Evolutionary conservation across 2,888 invertebrate genomes (phyloP), one percentile per base, ranked within the genome.

Genomic region (Pemphredon lugubris): DNA sequence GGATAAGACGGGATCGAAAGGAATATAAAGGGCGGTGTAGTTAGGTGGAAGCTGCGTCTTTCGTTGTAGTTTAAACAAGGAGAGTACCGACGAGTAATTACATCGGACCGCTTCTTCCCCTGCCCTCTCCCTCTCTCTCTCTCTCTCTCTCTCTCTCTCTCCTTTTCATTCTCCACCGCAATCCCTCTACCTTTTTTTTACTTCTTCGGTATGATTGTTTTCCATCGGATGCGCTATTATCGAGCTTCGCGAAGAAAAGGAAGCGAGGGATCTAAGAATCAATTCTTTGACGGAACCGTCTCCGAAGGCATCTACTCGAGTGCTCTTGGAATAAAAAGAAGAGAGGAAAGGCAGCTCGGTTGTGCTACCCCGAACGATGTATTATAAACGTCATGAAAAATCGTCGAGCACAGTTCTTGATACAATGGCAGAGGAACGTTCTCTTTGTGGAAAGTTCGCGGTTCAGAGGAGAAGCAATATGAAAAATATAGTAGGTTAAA

Each of bases 1-100:
- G 21, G 53, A 42, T 53, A 60, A 68, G 69, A 20, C n/a, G 55
- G 23, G 47, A 55, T 16, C 18, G 21, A 34, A 30, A 44, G 40
- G 40, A 45, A 18, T 18, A 11, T 34, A 18, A 32, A 11, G 23
- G 9, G 5, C n/a, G 6, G 44, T 9, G 26, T 20, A 20, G 61
- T 69, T 50, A 50, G 39, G 30, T 32, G 7, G 21, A 32, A 47
- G 44, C 21, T 7, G 40, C n/a, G 18, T 51, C 16, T 51, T 60
- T 50, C 34, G 14, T 30, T 39, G 11, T 26, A 23, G 20, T 18
- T 58, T 45, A 32, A 69, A 55, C 42, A 65, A 60, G 37, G 44
- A 54, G 48, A 57, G 63, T 64, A 78, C 53, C n/a, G 69, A 76
- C 67, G 65, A 59, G 72, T 80, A 80, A 79, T 79, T 80, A 77